Evolutionary conservation across 2,113 vertebrate genomes (phyloP), one percentile per base, ranked within the genome.

Genomic region (Brachirus orientalis): DNA sequence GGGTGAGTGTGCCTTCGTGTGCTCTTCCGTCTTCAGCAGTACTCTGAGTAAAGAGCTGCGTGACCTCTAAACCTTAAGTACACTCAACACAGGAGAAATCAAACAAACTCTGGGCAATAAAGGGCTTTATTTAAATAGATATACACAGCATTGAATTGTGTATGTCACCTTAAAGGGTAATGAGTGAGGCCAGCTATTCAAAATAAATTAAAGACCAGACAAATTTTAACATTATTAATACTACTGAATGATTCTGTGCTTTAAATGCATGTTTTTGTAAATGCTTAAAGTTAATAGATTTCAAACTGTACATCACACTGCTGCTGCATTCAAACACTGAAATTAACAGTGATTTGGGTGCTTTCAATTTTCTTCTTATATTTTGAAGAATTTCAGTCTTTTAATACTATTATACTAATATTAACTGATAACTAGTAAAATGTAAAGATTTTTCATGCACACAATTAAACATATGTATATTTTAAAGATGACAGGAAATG

Each of bases 101-200:
- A 91, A 92, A 91, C 85, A 90, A 69, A 83, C 60, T 17, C 82
- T 87, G 69, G 61, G 80, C 90, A 93, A 93, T 92, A 88, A 90
- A 61, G 63, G 79, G 58, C 72, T 82, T 87, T 90, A 89, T 90
- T 89, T 87, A 71, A 92, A 88, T 86, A 83, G 77, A 83, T 80
- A 85, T 83, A 75, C 72, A 83, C 76, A 85, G 84, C 72, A 69
- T 86, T 85, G 22, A 47, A 14, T 18, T 47, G 44, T 36, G 28
- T 17, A 36, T 61, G 44, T 36, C 46, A 19, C 22, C 58, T 28
- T n/a, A 10, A 12, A 11, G 83, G 59, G 54, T 78, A 82, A 75
- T 72, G 64, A 87, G 67, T 74, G 54, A 17, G 60, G 54, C 76
- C 50, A 63, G 53, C 55, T 61, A 47, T 65, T 58, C 22, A 40